Evolutionary conservation across 2,888 invertebrate genomes (phyloP), one percentile per base, ranked within the genome.

Genomic region (Incurvaria masculella): DNA sequence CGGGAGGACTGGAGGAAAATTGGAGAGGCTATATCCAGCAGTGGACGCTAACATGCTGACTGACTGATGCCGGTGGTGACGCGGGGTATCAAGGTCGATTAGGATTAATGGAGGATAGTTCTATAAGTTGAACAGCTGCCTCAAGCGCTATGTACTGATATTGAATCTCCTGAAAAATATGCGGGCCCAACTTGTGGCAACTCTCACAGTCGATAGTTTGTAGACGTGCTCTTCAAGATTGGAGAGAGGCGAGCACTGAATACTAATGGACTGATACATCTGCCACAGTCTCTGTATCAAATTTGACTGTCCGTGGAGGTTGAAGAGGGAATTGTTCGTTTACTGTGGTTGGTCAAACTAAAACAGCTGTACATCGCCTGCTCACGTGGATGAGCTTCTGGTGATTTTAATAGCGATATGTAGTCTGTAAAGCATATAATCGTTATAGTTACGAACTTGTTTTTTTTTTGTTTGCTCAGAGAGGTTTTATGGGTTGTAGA

Each of bases 41-140:
- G n/a, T n/a, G n/a, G n/a, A n/a, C n/a, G 53, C 44, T 52, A 51
- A 20, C 50, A 56, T 49, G 55, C 52, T 21, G 42, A 51, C 43
- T 52, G 52, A 33, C 52, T 49, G n/a, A 42, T 52, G 17, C 52
- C 52, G 21, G 53, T 56, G 40, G 48, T 54, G 51, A 50, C 51
- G 51, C 49, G 49, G 26, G 52, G 50, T 41, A 51, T 51, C 18
- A 23, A 49, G 45, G 49, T 51, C 44, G 51, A 52, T 45, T 17
- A 19, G 21, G 16, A 21, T 21, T 42, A 21, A 21, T 16, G 20
- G 21, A 42, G 20, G 21, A 42, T 10, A 42, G 20, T 42, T 42
- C 21, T 42, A 20, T 42, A 21, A 42, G 20, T 42, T 42, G 20
- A 17, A 23, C 21, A 8, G 17, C 23, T 43, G 21, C 23, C 43